Evolutionary conservation across 2,888 invertebrate species (phyloP).

Genomic region (Deilephila elpenor): DNA sequence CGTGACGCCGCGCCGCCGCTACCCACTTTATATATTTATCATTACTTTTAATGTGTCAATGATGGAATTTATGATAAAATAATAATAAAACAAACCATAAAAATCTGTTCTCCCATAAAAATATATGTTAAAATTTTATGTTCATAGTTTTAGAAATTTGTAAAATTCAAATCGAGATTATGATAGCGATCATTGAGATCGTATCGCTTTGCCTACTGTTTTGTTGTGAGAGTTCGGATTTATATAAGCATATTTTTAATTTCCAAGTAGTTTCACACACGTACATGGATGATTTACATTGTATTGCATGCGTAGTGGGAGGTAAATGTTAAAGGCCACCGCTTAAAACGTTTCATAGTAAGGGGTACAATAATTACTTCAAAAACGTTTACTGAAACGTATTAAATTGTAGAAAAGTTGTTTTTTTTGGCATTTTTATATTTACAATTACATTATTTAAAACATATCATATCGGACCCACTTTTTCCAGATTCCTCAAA

Average conservation of each 20-base stretch:
- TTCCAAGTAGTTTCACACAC: neutral
- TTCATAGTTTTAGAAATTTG: conserved; percentile 23
- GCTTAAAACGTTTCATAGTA: neutral
- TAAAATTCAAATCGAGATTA: conserved; percentile 14
- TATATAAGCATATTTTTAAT: neutral
- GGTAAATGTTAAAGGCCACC: neutral
- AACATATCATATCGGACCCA: no score
- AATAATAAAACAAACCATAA: conserved; percentile 22
- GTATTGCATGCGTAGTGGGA: neutral
- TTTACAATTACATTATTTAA: no score
- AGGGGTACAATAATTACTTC: no score
- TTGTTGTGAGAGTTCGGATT: neutral
- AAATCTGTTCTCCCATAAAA: conserved; percentile 21
- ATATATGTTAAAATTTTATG: conserved; percentile 23
- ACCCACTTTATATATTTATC: conserved; percentile 13
- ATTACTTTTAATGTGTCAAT: conserved; percentile 24
- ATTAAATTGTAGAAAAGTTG: no score
- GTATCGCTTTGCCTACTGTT: conserved; percentile 7
- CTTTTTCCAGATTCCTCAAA: no score
- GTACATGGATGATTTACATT: neutral
- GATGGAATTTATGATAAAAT: conserved; percentile 28
- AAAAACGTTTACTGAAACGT: no score
- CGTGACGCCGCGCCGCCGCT: neutral
- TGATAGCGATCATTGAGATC: conserved; percentile 10
- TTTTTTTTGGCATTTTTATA: no score